Conservation (phyloP, 2,888 invertebrate genomes). For the Apoderus coryli region DNA sequence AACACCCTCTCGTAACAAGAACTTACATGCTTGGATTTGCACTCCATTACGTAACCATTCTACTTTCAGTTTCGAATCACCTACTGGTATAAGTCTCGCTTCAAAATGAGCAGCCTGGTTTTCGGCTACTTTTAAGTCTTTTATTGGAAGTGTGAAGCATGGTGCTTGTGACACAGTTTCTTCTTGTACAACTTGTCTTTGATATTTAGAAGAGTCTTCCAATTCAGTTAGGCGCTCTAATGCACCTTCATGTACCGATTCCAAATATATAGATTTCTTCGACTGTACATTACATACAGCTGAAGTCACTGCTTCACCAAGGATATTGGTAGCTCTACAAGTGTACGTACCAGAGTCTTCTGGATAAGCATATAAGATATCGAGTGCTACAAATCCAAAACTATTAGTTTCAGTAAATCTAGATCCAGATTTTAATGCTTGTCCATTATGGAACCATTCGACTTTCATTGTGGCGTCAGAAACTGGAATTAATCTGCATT, state of each 20-base stretch:
- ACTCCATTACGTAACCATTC: slow-evolving; percentile 90
- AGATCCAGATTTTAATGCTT: slow-evolving; percentile 81
- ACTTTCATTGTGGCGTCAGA: slow-evolving; percentile 88
- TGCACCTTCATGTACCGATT: slow-evolving; percentile 79
- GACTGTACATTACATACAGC: slow-evolving; percentile 73
- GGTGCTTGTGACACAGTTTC: slow-evolving; percentile 77
- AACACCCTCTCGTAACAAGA: too few relatives aligned
- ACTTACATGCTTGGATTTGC: slow-evolving; percentile 74
- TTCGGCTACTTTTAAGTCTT: slow-evolving; percentile 73
- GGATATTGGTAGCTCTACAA: slow-evolving; percentile 78
- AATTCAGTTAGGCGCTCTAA: slow-evolving; percentile 65
- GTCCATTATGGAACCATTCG: slow-evolving; percentile 90
- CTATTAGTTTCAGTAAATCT: slow-evolving; percentile 92
- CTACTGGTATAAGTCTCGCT: slow-evolving; percentile 85
- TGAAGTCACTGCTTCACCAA: slow-evolving; percentile 87
- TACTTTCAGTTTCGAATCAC: slow-evolving; percentile 81
- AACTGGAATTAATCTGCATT: slow-evolving; percentile 85
- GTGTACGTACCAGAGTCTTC: slow-evolving; percentile 96
- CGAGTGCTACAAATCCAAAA: slow-evolving; percentile 94
- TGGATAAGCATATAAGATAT: slow-evolving; percentile 88
- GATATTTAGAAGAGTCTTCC: slow-evolving; percentile 64
- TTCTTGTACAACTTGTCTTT: slow-evolving; percentile 58
- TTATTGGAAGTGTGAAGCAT: slow-evolving; percentile 82
- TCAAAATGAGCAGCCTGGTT: slow-evolving; percentile 91
- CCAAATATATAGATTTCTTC: slow-evolving; percentile 70